phyloP scores from a whole-genome alignment of 2,797 vertebrate species.

The Hybognathus amarus region DNA sequence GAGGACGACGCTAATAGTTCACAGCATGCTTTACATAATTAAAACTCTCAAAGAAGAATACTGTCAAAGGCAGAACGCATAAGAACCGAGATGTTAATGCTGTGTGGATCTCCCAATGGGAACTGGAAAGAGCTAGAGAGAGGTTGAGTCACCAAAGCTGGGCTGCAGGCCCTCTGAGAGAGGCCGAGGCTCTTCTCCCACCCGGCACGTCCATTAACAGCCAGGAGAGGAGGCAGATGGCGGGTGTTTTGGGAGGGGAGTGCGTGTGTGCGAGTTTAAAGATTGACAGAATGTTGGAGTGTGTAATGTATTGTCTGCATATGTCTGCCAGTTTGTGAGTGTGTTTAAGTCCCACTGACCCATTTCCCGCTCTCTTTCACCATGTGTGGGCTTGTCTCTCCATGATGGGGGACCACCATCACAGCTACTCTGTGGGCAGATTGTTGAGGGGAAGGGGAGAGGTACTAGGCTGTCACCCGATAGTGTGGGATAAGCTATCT shows the following conservation, averaged over 20 bases:
- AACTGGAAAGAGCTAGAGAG: constrained; percentile 12
- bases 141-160: constrained; percentile 33
- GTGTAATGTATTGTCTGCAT: constrained; percentile 48
- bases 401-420: constrained; percentile 59
- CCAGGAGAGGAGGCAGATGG: constrained; percentile 80
- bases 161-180: constrained; percentile 36
- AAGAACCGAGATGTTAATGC: constrained; percentile 7
- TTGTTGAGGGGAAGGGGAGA: constrained; percentile 57
- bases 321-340: constrained; percentile 50
- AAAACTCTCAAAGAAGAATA: constrained; percentile 28
- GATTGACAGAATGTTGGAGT: constrained; percentile 50
- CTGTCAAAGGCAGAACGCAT: constrained; percentile 6
- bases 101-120: constrained; percentile 4
- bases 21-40: constrained; percentile 20
- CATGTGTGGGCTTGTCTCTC: constrained; percentile 60
- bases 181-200: constrained; percentile 59
- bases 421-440: constrained; percentile 65
- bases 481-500: constrained; percentile 74
- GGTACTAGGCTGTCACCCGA: constrained; percentile 68
- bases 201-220: constrained; percentile 68
- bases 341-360: constrained; percentile 45
- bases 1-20: constrained; percentile 55
- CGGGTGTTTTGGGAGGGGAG: constrained; percentile 69
- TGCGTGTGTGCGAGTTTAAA: constrained; percentile 62
- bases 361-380: constrained; percentile 38